phyloP scores from a whole-genome alignment of 2,888 invertebrate species.

The Synanthedon tipuliformis region DNA sequence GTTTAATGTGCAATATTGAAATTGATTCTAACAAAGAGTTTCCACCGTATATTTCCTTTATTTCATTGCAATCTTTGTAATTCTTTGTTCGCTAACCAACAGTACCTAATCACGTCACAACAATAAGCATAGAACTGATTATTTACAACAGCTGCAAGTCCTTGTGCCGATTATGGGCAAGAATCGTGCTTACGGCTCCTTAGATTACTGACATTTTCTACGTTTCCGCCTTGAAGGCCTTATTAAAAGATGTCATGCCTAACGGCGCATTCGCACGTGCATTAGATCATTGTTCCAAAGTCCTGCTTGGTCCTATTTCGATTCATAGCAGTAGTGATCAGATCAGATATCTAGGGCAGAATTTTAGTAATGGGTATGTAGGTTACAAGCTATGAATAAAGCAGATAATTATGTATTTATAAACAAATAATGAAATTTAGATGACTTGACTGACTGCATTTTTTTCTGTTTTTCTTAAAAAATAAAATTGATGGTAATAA shows the following conservation, averaged over 20 bases:
- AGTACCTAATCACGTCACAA: slow-evolving; percentile 54
- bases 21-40: slow-evolving; percentile 24
- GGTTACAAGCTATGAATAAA: background rate
- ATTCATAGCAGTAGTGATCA: background rate
- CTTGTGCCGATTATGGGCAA: slow-evolving; percentile 67
- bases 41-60: slow-evolving; percentile 4
- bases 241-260: slow-evolving; percentile 61
- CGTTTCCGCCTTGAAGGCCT: slow-evolving; percentile 61
- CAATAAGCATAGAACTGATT: slow-evolving; percentile 54
- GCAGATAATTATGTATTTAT: no score
- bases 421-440: no score
- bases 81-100: slow-evolving; percentile 55
- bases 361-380: slow-evolving; percentile 2
- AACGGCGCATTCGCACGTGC: slow-evolving; percentile 31
- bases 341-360: slow-evolving; percentile 1
- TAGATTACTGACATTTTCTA: slow-evolving; percentile 66
- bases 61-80: slow-evolving; percentile 28
- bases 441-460: no score
- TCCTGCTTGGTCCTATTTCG: slow-evolving; percentile 5
- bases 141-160: slow-evolving; percentile 66
- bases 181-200: slow-evolving; percentile 58
- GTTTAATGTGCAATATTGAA: no score
- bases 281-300: slow-evolving; percentile 22
- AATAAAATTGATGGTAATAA: no score
- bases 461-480: no score